A percentile compares a stretch with the other conserved stretches of the same genome.
These are phyloP conservation scores for Anadara kagoshimensis DNA, from an alignment of 1,140 invertebrate species.

Conservation along the genomic window DNA sequence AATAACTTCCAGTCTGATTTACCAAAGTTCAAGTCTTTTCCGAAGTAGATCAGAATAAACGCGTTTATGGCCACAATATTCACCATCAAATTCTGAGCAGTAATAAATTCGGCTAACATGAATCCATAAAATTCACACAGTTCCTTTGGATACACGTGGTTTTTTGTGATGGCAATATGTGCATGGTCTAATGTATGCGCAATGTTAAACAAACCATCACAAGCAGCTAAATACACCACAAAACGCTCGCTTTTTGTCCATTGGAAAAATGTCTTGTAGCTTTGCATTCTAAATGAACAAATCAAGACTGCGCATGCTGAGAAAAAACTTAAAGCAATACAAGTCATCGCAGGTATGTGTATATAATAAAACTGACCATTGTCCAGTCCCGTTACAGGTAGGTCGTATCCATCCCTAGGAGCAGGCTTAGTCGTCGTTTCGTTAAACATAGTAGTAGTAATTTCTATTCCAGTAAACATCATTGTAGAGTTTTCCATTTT, in stretches of 20 bases:
- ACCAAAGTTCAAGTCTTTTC: constrained; percentile 40
- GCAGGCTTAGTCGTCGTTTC: too few relatives aligned
- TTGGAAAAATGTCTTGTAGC: constrained; percentile 27
- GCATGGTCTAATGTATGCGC: constrained; percentile 41
- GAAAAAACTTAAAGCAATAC: constrained; percentile 40
- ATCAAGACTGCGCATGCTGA: constrained; percentile 28
- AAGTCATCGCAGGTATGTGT: constrained; percentile 41
- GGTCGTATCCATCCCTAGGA: constrained; percentile 30
- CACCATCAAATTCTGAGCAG: constrained; percentile 44
- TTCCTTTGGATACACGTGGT: constrained; percentile 35
- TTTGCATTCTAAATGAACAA: constrained; percentile 34
- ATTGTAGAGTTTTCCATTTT: too few relatives aligned
- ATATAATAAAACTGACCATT: constrained; percentile 38
- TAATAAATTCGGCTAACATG: constrained; percentile 36
- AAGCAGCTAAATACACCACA: constrained; percentile 45
- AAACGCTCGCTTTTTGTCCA: constrained; percentile 47
- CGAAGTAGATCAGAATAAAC: constrained; percentile 42
- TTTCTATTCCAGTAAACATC: too few relatives aligned
- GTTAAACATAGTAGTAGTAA: too few relatives aligned
- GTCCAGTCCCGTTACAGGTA: constrained; percentile 34
- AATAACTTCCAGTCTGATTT: constrained; percentile 38
- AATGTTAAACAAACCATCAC: constrained; percentile 43
- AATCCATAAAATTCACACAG: constrained; percentile 43
- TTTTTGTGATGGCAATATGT: constrained; percentile 38
- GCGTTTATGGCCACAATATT: constrained; percentile 46